Evolutionary conservation across 2,797 vertebrate species (phyloP).

Genomic region (Aphelocoma californica): DNA sequence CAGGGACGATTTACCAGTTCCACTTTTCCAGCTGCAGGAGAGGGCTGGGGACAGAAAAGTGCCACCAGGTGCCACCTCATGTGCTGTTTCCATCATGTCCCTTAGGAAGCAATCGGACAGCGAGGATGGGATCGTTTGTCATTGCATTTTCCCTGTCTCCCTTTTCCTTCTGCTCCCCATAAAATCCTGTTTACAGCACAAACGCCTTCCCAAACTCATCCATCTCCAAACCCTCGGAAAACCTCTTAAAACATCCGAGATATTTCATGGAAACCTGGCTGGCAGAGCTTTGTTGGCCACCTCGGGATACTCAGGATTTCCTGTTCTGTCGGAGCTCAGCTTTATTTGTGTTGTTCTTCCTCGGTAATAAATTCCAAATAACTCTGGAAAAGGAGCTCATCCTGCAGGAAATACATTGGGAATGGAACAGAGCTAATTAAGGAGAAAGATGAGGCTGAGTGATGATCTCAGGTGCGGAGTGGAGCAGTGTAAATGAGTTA

Average conservation of each 20-base stretch:
- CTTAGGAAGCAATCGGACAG: background rate
- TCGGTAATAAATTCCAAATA: background rate
- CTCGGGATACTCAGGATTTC: background rate
- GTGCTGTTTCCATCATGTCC: fast-evolving
- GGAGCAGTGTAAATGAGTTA: background rate
- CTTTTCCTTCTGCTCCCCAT: background rate
- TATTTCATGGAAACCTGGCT: background rate
- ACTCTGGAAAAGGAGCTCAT: background rate
- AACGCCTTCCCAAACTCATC: background rate
- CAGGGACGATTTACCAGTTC: background rate
- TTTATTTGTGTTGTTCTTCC: background rate
- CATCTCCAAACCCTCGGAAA: background rate
- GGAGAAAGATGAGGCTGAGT: background rate
- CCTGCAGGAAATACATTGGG: background rate
- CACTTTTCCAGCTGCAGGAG: background rate
- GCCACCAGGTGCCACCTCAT: background rate
- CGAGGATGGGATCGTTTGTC: background rate
- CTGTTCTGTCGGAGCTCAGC: background rate
- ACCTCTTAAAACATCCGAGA: background rate
- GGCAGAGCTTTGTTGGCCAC: background rate
- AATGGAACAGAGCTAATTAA: background rate
- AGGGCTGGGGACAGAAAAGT: background rate
- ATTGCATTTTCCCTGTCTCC: fast-evolving
- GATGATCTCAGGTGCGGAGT: background rate
- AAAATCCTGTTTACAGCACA: background rate